Percentiles rank a stretch among this genome's conserved stretches.
phyloP scores from a whole-genome alignment of 2,797 vertebrate genomes.

The Loris lydekkerianus region DNA sequence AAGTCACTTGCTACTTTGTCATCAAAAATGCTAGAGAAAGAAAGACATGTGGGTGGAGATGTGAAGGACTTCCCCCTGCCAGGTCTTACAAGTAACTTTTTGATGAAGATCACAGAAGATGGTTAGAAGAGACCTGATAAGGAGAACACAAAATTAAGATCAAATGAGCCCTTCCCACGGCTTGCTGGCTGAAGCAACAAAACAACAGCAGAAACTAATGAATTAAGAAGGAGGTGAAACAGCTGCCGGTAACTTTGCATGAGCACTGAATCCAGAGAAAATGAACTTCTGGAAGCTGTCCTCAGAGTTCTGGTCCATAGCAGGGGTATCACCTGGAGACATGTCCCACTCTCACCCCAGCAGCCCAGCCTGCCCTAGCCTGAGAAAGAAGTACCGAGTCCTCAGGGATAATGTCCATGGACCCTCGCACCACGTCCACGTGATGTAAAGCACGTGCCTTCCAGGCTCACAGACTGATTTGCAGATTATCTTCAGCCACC shows the following conservation, averaged over 20 bases:
- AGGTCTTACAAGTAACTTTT: constrained; percentile 50
- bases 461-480: fast-evolving
- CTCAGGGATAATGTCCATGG: not conserved
- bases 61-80: not conserved
- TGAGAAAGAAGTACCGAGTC: not conserved
- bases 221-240: constrained; percentile 3
- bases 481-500: not conserved
- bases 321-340: not conserved
- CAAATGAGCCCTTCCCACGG: constrained; percentile 22
- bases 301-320: not conserved
- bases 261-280: not conserved
- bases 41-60: not conserved
- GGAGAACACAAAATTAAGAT: constrained; percentile 67
- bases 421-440: not conserved
- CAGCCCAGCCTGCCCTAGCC: not conserved
- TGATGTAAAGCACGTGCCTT: not conserved
- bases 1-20: constrained; percentile 67
- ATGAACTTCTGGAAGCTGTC: not conserved
- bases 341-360: not conserved
- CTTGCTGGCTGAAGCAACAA: not conserved
- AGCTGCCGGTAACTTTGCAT: not conserved
- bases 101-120: constrained; percentile 59
- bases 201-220: not conserved
- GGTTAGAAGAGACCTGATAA: constrained; percentile 67
- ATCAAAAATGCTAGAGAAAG: constrained; percentile 36